Evolutionary conservation across 2,888 invertebrate species (phyloP), one percentile per base, ranked within the genome.

Genomic region (Hemicrepidius hirtus): DNA sequence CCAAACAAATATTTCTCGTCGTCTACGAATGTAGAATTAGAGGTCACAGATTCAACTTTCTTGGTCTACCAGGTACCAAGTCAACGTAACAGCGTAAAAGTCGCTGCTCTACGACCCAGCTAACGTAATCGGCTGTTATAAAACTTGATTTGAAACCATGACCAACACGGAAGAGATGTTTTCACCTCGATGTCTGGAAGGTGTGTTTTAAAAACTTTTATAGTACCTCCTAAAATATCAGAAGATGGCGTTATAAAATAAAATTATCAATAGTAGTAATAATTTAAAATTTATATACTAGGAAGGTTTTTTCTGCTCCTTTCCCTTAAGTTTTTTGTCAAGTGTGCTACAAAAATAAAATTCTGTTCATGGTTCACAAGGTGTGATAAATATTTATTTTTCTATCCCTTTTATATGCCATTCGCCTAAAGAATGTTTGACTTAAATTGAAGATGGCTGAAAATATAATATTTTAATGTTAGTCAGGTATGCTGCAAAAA

Each of bases 61-160:
- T 28, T 71, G 71, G 71, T 66, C 66, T 16, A 66, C 65, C 49
- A 49, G 41, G 28, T 9, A 5, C 7, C 32, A 32, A 32, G 32
- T 32, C 44, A 44, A 44, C 44, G 44, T 44, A 44, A 18, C 18
- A 44, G 18, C 44, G 44, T 44, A 44, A 18, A 44, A 13, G 13
- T 16, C 2, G 16, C 4, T 3, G 4, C 16, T 44, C 44, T 44
- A 44, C 44, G 13, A 44, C 16, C 13, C 32, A 44, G 44, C 44
- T 44, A 41, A 18, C 44, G 44, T 44, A 44, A 44, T 44, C 44
- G 44, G 18, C 44, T 18, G 16, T n/a, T n/a, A 32, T 20, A 46
- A 41, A 71, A 68, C 62, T 67, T 67, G 49, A 71, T 71, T 71
- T 55, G 59, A 64, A 65, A 71, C 46, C 71, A 65, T 57, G 65